Conservation (phyloP, 2,113 vertebrate genomes). For the Craseonycteris thonglongyai region DNA sequence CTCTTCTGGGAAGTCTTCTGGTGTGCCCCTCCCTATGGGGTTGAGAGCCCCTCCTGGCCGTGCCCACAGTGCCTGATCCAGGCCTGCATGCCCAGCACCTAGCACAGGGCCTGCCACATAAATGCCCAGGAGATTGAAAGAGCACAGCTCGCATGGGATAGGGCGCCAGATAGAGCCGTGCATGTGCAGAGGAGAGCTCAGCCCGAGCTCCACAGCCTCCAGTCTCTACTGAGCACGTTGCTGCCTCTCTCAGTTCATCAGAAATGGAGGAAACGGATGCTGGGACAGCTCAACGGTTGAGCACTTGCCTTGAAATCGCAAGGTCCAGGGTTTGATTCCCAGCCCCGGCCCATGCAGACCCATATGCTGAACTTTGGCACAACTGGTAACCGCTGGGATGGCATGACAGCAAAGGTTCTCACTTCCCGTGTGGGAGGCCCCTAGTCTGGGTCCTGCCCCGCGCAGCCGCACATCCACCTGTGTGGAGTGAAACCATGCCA, state of each 20-base stretch:
- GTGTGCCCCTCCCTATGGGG: neutral
- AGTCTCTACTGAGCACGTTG: neutral
- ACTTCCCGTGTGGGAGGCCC: too few relatives aligned
- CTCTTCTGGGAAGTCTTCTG: neutral
- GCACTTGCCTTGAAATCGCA: too few relatives aligned
- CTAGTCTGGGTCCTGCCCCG: too few relatives aligned
- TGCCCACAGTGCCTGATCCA: neutral
- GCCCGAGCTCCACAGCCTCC: neutral
- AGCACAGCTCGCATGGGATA: accelerated
- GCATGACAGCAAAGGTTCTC: too few relatives aligned
- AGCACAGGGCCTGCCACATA: neutral
- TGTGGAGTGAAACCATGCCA: too few relatives aligned
- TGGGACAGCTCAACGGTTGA: too few relatives aligned
- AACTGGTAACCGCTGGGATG: too few relatives aligned
- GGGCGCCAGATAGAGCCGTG: neutral
- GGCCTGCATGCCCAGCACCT: neutral
- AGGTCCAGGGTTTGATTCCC: too few relatives aligned
- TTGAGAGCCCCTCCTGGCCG: neutral
- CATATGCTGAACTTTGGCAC: too few relatives aligned
- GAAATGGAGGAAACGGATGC: neutral
- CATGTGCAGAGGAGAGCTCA: neutral
- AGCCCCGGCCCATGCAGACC: too few relatives aligned
- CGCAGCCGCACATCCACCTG: too few relatives aligned
- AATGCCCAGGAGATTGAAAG: neutral
- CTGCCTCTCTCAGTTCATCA: neutral